A percentile compares a stretch with the other conserved stretches of the same genome.
phyloP scores from a whole-genome alignment of 2,888 invertebrate species.

The Spilosoma lubricipeda region DNA sequence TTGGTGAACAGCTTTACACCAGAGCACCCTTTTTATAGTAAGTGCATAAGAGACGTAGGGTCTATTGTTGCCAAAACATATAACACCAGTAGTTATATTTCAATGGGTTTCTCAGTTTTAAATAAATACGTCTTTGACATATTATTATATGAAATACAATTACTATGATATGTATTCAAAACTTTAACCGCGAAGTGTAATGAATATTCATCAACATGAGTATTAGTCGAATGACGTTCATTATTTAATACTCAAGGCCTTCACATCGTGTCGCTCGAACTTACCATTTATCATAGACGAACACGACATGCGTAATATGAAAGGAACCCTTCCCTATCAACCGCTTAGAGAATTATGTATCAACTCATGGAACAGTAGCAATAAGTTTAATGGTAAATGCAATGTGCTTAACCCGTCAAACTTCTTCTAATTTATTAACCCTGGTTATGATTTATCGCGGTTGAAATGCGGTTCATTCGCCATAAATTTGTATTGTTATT shows the following conservation, averaged over 20 bases:
- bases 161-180: not conserved
- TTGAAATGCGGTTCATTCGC: not conserved
- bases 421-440: not conserved
- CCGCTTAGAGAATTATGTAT: not conserved
- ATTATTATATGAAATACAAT: not conserved
- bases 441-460: not conserved
- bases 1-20: too few relatives aligned
- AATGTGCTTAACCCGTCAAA: not conserved
- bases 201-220: constrained; percentile 41
- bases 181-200: not conserved
- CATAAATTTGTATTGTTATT: not conserved
- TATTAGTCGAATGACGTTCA: constrained; percentile 21
- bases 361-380: not conserved
- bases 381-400: not conserved
- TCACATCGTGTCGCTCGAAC: constrained; percentile 10
- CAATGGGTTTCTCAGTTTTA: not conserved
- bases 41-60: too few relatives aligned
- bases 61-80: not conserved
- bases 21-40: too few relatives aligned
- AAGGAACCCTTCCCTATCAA: not conserved
- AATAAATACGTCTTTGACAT: not conserved
- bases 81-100: not conserved
- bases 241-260: constrained; percentile 11
- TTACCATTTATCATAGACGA: constrained; percentile 8
- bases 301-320: constrained; percentile 3